A percentile compares a stretch with the other conserved stretches of the same genome.
Evolutionary conservation across 92 coral and sea anemone species (phyloP).

Genomic region (Meandrina meandrites): DNA sequence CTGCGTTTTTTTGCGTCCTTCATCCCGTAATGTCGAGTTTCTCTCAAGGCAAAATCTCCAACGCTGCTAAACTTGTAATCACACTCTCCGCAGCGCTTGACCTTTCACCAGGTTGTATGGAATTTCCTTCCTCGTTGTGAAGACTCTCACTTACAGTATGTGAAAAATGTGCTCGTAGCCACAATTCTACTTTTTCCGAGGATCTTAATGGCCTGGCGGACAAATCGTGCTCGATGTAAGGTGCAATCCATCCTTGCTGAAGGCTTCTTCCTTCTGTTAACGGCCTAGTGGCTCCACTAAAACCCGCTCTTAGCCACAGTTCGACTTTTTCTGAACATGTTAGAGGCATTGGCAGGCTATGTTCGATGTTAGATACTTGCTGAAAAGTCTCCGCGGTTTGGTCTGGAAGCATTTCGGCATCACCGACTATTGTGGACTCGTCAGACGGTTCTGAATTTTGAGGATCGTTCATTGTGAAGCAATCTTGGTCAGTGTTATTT

Average conservation of each 20-base stretch:
- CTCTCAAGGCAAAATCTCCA: constrained; percentile 30
- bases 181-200: constrained; percentile 56
- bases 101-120: constrained; percentile 12
- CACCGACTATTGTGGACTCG: not conserved
- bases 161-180: constrained; percentile 60
- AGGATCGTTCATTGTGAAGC: not conserved
- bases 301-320: constrained; percentile 47
- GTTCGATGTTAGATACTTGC: constrained; percentile 33
- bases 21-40: not conserved
- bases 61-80: constrained; percentile 33
- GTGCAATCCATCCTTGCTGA: constrained; percentile 43
- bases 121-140: constrained; percentile 1
- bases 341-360: constrained; percentile 38
- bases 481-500: not conserved
- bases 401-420: not conserved
- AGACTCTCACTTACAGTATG: not conserved
- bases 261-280: not conserved
- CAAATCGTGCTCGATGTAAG: constrained; percentile 54
- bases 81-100: constrained; percentile 20
- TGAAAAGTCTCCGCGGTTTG: not conserved
- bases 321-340: constrained; percentile 55
- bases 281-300: not conserved
- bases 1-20: not conserved
- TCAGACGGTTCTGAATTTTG: constrained; percentile 1
- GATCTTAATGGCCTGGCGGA: constrained; percentile 37